Evolutionary conservation across 2,113 vertebrate species (phyloP).

Genomic region (Irena cyanogastra): DNA sequence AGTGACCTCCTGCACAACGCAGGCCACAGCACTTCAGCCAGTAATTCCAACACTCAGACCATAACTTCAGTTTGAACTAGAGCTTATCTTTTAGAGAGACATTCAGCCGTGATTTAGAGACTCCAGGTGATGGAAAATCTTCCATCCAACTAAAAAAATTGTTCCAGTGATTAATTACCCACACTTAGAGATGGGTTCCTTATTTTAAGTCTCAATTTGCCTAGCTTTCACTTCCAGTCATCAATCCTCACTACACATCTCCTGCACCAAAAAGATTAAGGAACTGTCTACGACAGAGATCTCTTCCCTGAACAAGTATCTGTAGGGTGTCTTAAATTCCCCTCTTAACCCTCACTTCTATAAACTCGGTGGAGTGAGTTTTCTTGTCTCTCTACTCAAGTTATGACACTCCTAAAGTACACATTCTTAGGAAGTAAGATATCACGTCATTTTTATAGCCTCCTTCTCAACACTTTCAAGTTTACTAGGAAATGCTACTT

Average conservation of each 20-base stretch:
- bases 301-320: background rate
- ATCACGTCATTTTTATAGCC: background rate
- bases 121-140: background rate
- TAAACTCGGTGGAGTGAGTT: background rate
- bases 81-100: background rate
- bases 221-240: background rate
- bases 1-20: background rate
- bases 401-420: background rate
- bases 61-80: background rate
- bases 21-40: background rate
- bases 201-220: slow-evolving; percentile 29
- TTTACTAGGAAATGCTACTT: background rate
- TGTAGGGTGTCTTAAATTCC: background rate
- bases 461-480: background rate
- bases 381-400: background rate
- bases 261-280: background rate
- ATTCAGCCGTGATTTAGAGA: slow-evolving; percentile 19
- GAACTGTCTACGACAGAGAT: background rate
- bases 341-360: background rate
- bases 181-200: background rate
- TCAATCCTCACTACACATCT: slow-evolving; percentile 6
- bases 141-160: background rate
- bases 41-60: background rate
- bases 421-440: background rate
- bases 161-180: slow-evolving; percentile 14